Conservation (phyloP, 2,797 vertebrate genomes). For the Clamator glandarius region DNA sequence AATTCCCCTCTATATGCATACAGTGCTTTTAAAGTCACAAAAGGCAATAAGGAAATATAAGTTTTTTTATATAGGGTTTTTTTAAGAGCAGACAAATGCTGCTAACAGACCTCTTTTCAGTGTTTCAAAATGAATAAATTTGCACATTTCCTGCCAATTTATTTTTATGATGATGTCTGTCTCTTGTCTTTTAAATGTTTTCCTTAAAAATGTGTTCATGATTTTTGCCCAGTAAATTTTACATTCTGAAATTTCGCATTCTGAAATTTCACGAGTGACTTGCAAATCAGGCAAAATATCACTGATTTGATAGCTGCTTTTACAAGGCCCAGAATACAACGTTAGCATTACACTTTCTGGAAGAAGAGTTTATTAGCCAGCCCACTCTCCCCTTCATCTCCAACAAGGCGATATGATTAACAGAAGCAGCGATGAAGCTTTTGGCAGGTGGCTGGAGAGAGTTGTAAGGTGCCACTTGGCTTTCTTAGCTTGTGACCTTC, state of each 20-base stretch:
- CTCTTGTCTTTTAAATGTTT: constrained; percentile 70
- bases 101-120: constrained; percentile 51
- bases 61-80: constrained; percentile 20
- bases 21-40: constrained; percentile 66
- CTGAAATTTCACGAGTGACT: constrained; percentile 63
- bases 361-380: constrained; percentile 67
- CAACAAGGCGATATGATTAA: constrained; percentile 34
- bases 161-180: constrained; percentile 59
- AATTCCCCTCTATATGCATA: constrained; percentile 30
- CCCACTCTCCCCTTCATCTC: constrained; percentile 22
- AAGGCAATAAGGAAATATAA: constrained; percentile 58
- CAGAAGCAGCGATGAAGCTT: constrained; percentile 19
- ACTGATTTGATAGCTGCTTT: constrained; percentile 69
- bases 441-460: constrained; percentile 51
- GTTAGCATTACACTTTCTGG: constrained; percentile 35
- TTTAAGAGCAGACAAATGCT: constrained; percentile 48
- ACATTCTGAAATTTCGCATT: constrained; percentile 62
- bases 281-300: constrained; percentile 72
- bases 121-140: constrained; percentile 76
- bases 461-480: constrained; percentile 12
- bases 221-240: constrained; percentile 57
- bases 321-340: constrained; percentile 52
- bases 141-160: constrained; percentile 57
- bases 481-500: constrained; percentile 59
- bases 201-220: constrained; percentile 67